A percentile compares a stretch with the other conserved stretches of the same genome.
phyloP scores from a whole-genome alignment of 2,797 vertebrate species.

The Dermochelys coriacea region DNA sequence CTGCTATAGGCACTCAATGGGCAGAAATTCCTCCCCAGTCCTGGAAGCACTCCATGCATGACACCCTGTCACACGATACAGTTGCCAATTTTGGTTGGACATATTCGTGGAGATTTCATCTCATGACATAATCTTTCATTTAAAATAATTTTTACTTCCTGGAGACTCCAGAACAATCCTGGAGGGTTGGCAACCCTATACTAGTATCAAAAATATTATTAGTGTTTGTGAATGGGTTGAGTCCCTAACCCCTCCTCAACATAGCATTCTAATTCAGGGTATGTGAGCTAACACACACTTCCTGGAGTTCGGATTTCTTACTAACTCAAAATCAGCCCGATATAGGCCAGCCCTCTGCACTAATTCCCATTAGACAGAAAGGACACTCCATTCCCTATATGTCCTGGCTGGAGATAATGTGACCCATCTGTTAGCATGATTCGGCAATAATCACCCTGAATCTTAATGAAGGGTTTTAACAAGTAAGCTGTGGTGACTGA shows the following conservation, averaged over 20 bases:
- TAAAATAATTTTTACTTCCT: too few species aligned
- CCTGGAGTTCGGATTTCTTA: neutral
- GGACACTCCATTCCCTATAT: neutral
- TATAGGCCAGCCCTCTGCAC: neutral
- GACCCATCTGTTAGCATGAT: too few species aligned
- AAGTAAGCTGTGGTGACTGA: neutral
- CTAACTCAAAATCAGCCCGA: too few species aligned
- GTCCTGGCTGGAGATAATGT: rapidly evolving
- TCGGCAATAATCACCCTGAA: neutral
- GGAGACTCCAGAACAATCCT: too few species aligned
- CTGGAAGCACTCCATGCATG: neutral
- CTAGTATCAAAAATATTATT: too few species aligned
- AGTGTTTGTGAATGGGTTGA: too few species aligned
- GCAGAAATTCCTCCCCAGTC: neutral
- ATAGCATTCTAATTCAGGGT: neutral
- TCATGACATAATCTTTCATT: too few species aligned
- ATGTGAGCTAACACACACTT: too few species aligned
- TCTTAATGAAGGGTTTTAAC: neutral
- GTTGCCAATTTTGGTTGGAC: too few species aligned
- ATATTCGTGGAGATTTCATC: too few species aligned
- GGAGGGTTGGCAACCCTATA: too few species aligned
- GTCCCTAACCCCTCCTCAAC: neutral
- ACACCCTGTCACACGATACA: too few species aligned
- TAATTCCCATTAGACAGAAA: neutral
- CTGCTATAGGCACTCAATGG: neutral